Evolutionary conservation across 2,113 vertebrate genomes (phyloP), one percentile per base, ranked within the genome.

Genomic region (Corynorhinus townsendii): DNA sequence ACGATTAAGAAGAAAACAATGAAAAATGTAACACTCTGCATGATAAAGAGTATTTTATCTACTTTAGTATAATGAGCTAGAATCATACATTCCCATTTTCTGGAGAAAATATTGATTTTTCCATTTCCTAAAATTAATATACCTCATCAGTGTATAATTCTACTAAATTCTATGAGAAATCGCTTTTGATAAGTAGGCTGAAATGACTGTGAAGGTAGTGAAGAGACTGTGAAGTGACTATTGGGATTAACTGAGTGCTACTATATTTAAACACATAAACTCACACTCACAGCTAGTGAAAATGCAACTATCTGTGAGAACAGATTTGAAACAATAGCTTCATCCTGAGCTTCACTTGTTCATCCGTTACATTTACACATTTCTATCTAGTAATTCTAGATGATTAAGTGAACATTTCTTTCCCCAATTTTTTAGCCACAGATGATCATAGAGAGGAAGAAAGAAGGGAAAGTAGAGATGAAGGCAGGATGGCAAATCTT

Each of bases 291-390:
- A 93, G 88, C 47, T 72, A 89, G 59, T 77, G 64, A 91, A 88
- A 80, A 97, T 66, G 54, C 59, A 90, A 95, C 73, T 90, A 45
- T 90, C 86, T 90, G 54, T 82, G 84, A 96, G 84, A 96, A 96
- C 91, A 96, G 88, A 94, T 89, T 95, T 97, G 75, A 95, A 97
- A 97, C 88, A 96, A 96, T 81, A 92, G 64, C 80, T 91, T 93
- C 94, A 95, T 94, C 81, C 88, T 80, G 71, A 95, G 52, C 75
- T 91, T 40, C 24, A 94, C 43, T 90, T 86, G 73, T 91, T 15
- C 86, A 88, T 96, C 91, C 97, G 88, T 95, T 91, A 93, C 89
- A 92, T 89, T 94, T 95, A 95, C 56, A 96, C 43, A 95, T 89
- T 92, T 96, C 93, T 90, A 92, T 85, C 87, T 86, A 93, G 86